Base-by-base conservation (phyloP, 2,888 invertebrate species). In the Uloborus plumipes region DNA sequence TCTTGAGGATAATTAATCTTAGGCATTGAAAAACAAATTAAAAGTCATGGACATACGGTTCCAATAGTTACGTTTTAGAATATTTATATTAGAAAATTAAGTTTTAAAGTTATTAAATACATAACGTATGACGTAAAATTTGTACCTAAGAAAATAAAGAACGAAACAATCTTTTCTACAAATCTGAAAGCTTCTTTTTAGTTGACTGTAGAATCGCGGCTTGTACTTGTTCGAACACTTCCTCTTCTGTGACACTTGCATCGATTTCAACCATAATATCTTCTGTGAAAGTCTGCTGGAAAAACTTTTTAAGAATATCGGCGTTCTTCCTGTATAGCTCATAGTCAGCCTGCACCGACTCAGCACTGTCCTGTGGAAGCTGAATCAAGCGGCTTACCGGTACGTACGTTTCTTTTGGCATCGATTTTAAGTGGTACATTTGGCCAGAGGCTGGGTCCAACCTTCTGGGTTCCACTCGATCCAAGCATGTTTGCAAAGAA, bases 181-280 rank as follows among this genome's bases (percentile, higher is more conserved):
- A 9, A 9, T 39, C 39, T 39, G 39, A 26, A 26, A 80, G 15
- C 22, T 69, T 73, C 18, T 47, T 51, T 49, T 73, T 74, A 6
- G 69, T 39, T 0, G 80, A 58, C 26, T 49, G 61, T 9, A 80
- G 62, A 0, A 80, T 47, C 18, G 74, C 74, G n/a, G 47, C 69
- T 49, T 80, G 69, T 0, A 73, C 74, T 0, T 15, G n/a, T 49
- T 80, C 80, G n/a, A 69, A 80, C 13, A 64, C 50, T 0, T 31
- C 55, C 4, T 47, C 59, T 39, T 47, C 53, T 15, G 51, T 16
- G 7, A 4, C 6, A 26, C 67, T 50, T 1, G 80, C 74, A 16
- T 80, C 55, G 31, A 80, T 74, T 64, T 67, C 74, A 0, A 59
- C 47, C 11, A 6, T 22, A 14, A 80, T 74, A 31, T 80, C 80